Evolutionary conservation across 2,888 invertebrate genomes (phyloP).

Genomic region (Nasonia oneida): DNA sequence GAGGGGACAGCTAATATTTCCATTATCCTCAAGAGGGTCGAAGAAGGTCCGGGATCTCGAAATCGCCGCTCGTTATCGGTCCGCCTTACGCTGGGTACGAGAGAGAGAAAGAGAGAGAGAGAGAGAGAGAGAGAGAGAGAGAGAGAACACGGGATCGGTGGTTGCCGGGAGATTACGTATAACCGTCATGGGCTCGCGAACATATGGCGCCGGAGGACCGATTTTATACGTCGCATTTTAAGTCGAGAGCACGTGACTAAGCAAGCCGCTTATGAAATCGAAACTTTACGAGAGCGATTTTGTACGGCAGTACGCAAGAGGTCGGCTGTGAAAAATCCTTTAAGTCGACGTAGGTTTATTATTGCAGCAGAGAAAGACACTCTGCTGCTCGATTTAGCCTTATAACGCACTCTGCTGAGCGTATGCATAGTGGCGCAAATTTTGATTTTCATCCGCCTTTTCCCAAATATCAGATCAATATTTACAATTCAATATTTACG

Average conservation of each 20-base stretch:
- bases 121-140: conserved; percentile 12
- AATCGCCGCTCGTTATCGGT: conserved; percentile 69
- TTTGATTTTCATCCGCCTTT: too few species aligned
- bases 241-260: background rate
- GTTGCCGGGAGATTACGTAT: background rate
- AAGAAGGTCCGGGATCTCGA: conserved; percentile 19
- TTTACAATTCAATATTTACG: too few species aligned
- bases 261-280: conserved; percentile 13
- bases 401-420: too few species aligned
- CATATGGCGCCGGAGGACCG: conserved; percentile 3
- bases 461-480: too few species aligned
- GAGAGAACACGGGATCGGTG: background rate
- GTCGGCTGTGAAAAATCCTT: too few species aligned
- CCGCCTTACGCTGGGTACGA: conserved; percentile 2
- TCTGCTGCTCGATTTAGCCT: too few species aligned
- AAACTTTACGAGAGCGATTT: background rate
- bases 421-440: too few species aligned
- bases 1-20: conserved; percentile 63
- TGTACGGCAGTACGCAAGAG: too few species aligned
- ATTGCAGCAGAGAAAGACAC: too few species aligned
- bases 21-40: conserved; percentile 62
- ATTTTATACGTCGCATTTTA: background rate
- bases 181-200: background rate
- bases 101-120: conserved; percentile 2
- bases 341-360: too few species aligned